Base-by-base conservation (phyloP, 1,140 invertebrate genomes). In the Anastrepha obliqua region DNA sequence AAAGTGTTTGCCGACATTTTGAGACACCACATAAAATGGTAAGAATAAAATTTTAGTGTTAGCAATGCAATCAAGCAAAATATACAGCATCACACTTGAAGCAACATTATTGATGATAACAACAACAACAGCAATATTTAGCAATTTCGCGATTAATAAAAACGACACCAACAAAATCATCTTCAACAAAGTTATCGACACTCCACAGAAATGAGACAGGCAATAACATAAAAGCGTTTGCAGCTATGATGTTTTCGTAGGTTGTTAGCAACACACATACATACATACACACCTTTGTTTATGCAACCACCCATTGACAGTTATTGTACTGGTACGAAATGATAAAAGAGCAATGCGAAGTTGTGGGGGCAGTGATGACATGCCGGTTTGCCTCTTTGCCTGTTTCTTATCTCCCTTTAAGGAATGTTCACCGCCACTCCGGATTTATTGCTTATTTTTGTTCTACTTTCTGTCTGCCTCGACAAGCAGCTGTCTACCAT, bases 401-500 rank as follows among this genome's bases (percentile, higher is more conserved):
- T 67, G 29, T 13, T 67, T 39, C 39, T 67, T 67, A 67, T 67
- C 64, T 39, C 7, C 11, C 11, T 9, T 29, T 3, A 67, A 67
- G 39, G 39, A 42, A 7, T 8, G 64, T 2, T n/a, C 3, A 9
- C 13, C 39, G 13, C 29, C 29, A 29, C 64, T 42, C 29, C 9
- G 29, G n/a, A 20, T 20, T 64, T 17, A 17, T 20, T 64, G 20
- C 20, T 20, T 64, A 64, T 15, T 29, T 67, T 29, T 42, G 64
- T 8, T 39, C 64, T 67, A 42, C 29, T 67, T 67, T 42, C 20
- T 67, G 64, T 67, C 64, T 67, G 64, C 29, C 64, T 6, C 39
- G 64, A 67, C 64, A 67, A 9, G 20, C 64, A 67, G 64, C 64
- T 67, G 64, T 67, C 64, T n/a, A 29, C 64, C 20, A 39, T 13